Evolutionary conservation across 2,797 vertebrate genomes (phyloP), one percentile per base, ranked within the genome.

Genomic region (Chiloscyllium punctatum): DNA sequence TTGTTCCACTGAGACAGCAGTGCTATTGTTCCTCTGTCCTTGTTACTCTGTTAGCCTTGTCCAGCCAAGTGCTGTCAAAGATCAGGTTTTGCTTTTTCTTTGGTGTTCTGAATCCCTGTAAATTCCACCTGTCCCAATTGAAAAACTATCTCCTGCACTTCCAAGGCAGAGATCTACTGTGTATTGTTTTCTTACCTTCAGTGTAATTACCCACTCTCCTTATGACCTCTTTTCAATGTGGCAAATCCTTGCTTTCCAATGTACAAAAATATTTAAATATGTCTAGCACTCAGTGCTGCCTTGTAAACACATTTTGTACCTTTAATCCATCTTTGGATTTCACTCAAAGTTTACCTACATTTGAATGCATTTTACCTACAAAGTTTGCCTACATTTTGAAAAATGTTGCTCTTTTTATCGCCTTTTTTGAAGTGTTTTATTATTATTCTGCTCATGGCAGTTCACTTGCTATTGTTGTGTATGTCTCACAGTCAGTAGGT

Each of bases 31-130:
- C 48, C 42, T 48, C 42, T 48, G 42, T 48, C 42, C 71, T 53
- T 72, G 71, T 77, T 95, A 21, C 94, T 94, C 42, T 74, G 94
- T 77, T 48, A 77, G 69, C 33, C 71, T 16, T 95, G 48, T 74
- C 25, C 25, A 74, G 27, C 37, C 25, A 18, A 6, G 27, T 42
- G 15, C 30, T 69, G 72, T 57, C 71, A 77, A 51, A 53, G 53
- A 77, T 95, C 48, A n/a, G 53, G 74, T 53, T 77, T 53, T 77
- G 15, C 16, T 77, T 95, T 95, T 94, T 77, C 95, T 95, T 77
- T 30, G 53, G 18, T 69, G n/a, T 9, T 92, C n/a, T 69, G 42
- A 74, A 77, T 95, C 30, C 69, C 94, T 51, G 94, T 27, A 95
- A 95, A 95, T 74, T 95, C 48, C 25, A 30, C 42, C 27, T 62